Percentiles rank a stretch among this genome's conserved stretches.
phyloP scores from a whole-genome alignment of 1,140 invertebrate genomes.

The Ooceraea biroi region DNA sequence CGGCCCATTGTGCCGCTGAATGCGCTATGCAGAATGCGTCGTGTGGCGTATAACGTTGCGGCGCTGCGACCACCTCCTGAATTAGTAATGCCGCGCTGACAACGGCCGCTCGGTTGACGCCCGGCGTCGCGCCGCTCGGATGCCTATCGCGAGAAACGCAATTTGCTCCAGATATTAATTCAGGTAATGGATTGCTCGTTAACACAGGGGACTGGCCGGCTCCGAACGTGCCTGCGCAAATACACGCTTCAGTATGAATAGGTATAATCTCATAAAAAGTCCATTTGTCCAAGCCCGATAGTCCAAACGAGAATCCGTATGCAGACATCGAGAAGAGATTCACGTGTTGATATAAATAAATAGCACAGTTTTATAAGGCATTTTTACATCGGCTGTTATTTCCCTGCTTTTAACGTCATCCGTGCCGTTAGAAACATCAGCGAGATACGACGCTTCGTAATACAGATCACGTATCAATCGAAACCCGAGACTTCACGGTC shows the following conservation, averaged over 20 bases:
- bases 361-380: neutral
- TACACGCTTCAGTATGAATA: neutral
- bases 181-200: conserved; percentile 79
- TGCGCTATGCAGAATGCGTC: conserved; percentile 80
- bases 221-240: neutral
- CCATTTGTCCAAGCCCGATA: conserved; percentile 19
- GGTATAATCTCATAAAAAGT: conserved; percentile 32
- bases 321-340: too few relatives aligned
- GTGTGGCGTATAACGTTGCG: conserved; percentile 79
- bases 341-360: conserved; percentile 10
- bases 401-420: neutral
- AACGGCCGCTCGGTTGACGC: conserved; percentile 66
- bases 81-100: conserved; percentile 80
- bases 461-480: neutral
- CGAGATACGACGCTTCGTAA: neutral
- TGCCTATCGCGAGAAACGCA: conserved; percentile 76
- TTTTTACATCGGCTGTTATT: neutral
- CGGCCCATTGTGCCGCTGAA: conserved; percentile 79
- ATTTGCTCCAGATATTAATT: conserved; percentile 80
- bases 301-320: neutral
- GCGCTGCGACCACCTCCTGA: conserved; percentile 78
- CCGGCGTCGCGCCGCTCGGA: conserved; percentile 33
- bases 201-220: conserved; percentile 20
- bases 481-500: neutral
- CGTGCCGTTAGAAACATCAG: neutral